Evolutionary conservation across 2,113 vertebrate genomes (phyloP), one percentile per base, ranked within the genome.

Genomic region (Actinemys pallida): DNA sequence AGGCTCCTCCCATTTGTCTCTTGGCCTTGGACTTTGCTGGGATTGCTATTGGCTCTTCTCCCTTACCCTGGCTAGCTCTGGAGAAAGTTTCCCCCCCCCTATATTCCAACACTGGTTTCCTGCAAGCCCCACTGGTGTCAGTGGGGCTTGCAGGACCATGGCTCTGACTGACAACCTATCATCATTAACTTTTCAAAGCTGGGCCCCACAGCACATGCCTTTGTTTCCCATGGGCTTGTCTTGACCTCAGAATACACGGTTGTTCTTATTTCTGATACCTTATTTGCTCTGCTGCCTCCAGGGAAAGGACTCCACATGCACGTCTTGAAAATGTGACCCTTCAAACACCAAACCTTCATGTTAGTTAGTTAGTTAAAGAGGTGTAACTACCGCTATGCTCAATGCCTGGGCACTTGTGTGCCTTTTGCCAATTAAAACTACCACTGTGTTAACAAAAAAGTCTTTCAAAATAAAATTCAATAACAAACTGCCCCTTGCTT

Each of bases 401-500:
- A 0, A 14, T 52, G 57, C 39, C 13, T 85, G 87, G 85, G 81
- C 72, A 24, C 0, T 39, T 0, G 35, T n/a, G 27, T 57, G 19
- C 57, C 0, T 0, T 14, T 17, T 91, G 84, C 82, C 80, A 59
- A 1, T 94, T 88, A 84, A 88, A 84, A 78, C 42, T 45, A 47
- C 75, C 75, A 78, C 39, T 47, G 24, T 78, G 75, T 78, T 78
- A 78, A 47, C 75, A 45, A 78, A 78, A 45, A 78, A 45, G 75
- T 47, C 22, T 78, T 78, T 78, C 42, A 78, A 78, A 78, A 47
- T 78, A 47, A 78, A 78, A 27, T 72, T 86, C 52, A 92, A 72
- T 76, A 82, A 49, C 62, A 91, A 94, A 86, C 31, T 80, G 47
- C 42, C 47, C 8, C 31, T 83, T 85, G 79, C 81, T 96, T 96